Conservation (phyloP, 2,113 vertebrate genomes). For the Muntiacus muntjak region DNA sequence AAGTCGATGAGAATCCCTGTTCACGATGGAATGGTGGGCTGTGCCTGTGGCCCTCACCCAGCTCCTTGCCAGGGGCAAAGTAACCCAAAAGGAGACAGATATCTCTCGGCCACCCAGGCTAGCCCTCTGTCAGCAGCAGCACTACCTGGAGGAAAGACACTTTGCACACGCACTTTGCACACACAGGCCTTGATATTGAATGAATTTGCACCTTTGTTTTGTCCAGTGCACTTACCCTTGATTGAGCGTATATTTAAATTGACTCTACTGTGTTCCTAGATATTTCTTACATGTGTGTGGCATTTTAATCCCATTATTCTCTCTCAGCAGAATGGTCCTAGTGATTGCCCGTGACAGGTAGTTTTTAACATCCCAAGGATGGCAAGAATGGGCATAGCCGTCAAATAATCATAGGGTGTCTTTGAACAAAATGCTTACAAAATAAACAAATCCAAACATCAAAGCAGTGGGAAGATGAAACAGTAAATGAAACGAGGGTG, state of each 20-base stretch:
- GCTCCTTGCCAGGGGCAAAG: not conserved
- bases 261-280: not conserved
- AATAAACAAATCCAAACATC: slow-evolving; percentile 1
- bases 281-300: slow-evolving; percentile 42
- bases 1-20: not conserved
- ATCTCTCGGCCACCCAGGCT: not conserved
- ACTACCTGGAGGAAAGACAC: not conserved
- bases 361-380: slow-evolving; percentile 18
- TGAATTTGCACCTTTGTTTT: not conserved
- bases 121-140: not conserved
- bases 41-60: not conserved
- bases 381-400: not conserved
- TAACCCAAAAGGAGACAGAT: not conserved
- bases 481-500: not conserved
- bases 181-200: not conserved
- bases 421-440: slow-evolving; percentile 59
- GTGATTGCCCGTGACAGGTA: not conserved
- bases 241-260: not conserved
- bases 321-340: slow-evolving; percentile 8
- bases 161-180: not conserved
- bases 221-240: not conserved
- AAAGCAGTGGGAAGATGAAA: slow-evolving; percentile 31
- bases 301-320: slow-evolving; percentile 50
- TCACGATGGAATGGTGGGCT: not conserved
- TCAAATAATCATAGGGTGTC: slow-evolving; percentile 39